Evolutionary conservation across 2,797 vertebrate genomes (phyloP), one percentile per base, ranked within the genome.

Genomic region (Jordanella pulchra): DNA sequence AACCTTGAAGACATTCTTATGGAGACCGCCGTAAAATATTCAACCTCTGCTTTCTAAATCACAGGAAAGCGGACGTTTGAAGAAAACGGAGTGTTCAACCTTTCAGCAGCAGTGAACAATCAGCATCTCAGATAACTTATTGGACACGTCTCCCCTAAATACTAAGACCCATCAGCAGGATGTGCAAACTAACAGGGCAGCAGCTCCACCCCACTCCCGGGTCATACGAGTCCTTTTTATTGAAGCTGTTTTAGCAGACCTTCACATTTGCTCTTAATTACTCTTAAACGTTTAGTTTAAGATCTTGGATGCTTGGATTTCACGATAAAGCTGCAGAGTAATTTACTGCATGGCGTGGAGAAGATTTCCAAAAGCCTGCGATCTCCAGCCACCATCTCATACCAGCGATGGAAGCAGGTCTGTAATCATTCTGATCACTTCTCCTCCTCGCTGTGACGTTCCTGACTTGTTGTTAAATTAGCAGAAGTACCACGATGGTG

Each of bases 351-450:
- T 39, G 13, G 72, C 27, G 78, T 63, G 60, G 28, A 69, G 82
- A 84, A 77, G 70, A 70, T 80, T 82, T 90, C 78, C 75, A 87
- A 86, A 90, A 80, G 65, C 81, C 66, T 70, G 56, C 25, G 87
- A 91, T 85, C 87, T 86, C 73, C 78, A 72, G 75, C 75, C 77
- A 76, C 92, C 87, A 92, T 87, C 86, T 90, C 91, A 92, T 86
- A 84, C 78, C 71, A 60, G 88, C 80, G 83, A 64, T 81, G 81
- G 80, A 83, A 73, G 42, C 73, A 56, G 83, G 56, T 78, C 89
- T 92, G 56, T 91, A 89, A 92, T 90, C 85, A 90, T 81, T 72
- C 77, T 67, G 77, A 66, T 81, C 78, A 79, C 77, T 83, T 87
- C 73, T 73, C 63, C 71, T 77, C 75, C 76, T 53, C 79, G 74